Conservation (phyloP, 2,888 invertebrate genomes). For the Campaea margaritaria region DNA sequence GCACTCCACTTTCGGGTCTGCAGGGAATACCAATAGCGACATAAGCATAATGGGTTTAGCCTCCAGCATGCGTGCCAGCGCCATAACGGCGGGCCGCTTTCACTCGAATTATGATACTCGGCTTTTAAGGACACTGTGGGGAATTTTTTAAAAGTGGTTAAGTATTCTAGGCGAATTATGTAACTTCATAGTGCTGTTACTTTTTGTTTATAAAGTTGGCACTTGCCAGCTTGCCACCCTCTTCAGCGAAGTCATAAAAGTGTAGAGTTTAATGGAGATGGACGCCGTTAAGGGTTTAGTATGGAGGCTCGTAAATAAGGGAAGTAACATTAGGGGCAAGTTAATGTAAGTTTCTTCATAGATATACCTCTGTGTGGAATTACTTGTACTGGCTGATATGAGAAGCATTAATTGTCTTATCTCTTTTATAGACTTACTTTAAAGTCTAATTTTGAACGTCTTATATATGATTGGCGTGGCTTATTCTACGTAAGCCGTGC, state of each 20-base stretch:
- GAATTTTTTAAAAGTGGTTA: constrained; percentile 44
- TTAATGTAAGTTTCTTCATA: constrained; percentile 9
- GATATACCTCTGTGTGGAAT: background rate
- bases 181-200: constrained; percentile 19
- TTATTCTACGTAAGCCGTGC: too few relatives aligned
- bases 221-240: constrained; percentile 7
- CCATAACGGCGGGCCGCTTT: constrained; percentile 62
- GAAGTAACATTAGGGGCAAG: constrained; percentile 17
- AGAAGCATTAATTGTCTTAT: too few relatives aligned
- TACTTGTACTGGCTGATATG: background rate
- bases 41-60: constrained; percentile 66
- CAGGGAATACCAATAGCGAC: constrained; percentile 67
- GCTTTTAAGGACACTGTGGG: constrained; percentile 50
- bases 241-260: constrained; percentile 22
- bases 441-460: too few relatives aligned
- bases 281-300: constrained; percentile 31
- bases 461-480: too few relatives aligned
- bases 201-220: constrained; percentile 15
- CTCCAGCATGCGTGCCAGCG: constrained; percentile 51
- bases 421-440: too few relatives aligned
- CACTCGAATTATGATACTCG: constrained; percentile 61
- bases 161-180: constrained; percentile 41
- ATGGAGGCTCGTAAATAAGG: constrained; percentile 19
- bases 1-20: constrained; percentile 54
- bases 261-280: constrained; percentile 19